These are phyloP conservation scores for Gymnorhina tibicen DNA, from an alignment of 2,113 vertebrate species.

Conservation along the genomic window DNA sequence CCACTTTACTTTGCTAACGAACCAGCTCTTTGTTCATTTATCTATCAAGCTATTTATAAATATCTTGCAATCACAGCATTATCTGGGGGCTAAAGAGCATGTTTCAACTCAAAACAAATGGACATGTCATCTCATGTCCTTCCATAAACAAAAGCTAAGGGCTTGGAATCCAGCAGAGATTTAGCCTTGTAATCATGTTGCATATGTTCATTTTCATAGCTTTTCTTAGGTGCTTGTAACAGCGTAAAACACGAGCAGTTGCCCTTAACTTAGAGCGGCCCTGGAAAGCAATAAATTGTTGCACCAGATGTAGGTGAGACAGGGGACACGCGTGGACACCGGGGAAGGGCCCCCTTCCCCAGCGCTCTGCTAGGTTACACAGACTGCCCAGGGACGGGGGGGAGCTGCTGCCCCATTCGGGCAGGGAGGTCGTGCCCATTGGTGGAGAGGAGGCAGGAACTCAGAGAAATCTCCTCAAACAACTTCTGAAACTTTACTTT, in stretches of 20 bases:
- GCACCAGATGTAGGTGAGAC: not conserved
- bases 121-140: slow-evolving; percentile 19
- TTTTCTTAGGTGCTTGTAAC: not conserved
- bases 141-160: slow-evolving; percentile 33
- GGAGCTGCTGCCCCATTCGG: not conserved
- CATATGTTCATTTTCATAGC: not conserved
- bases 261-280: not conserved
- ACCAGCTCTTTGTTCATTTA: slow-evolving; percentile 40
- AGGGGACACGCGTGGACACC: not conserved
- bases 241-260: not conserved
- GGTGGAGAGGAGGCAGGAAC: not conserved
- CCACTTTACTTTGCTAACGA: not conserved
- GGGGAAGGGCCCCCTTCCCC: not conserved
- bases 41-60: slow-evolving; percentile 31
- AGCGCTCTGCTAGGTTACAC: not conserved
- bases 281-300: not conserved
- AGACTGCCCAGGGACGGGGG: not conserved
- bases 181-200: not conserved
- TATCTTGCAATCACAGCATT: slow-evolving; percentile 34
- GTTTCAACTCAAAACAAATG: slow-evolving; percentile 48
- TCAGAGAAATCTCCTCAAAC: not conserved
- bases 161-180: not conserved
- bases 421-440: not conserved
- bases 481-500: not conserved
- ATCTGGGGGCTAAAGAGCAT: slow-evolving; percentile 41